Conservation (phyloP, 2,888 invertebrate species). For the Empis livida region DNA sequence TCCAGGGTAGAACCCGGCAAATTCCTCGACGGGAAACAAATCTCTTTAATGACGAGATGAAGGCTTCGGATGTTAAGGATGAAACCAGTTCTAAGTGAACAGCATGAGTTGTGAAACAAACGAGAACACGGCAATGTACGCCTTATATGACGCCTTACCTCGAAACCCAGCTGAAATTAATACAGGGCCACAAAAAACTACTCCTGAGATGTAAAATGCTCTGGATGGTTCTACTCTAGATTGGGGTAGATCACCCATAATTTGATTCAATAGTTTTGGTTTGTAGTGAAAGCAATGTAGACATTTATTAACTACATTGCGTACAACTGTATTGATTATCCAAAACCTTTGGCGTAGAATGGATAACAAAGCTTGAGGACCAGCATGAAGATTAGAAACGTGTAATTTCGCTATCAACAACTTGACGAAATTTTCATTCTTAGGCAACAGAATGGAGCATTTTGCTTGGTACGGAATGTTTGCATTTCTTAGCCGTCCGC, state of each 20-base stretch:
- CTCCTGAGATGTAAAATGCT: constrained; percentile 9
- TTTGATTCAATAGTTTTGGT: constrained; percentile 8
- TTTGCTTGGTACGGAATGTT: background rate
- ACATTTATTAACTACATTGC: constrained; percentile 9
- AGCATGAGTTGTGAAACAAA: constrained; percentile 10
- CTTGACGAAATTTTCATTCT: background rate
- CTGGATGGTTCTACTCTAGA: constrained; percentile 5
- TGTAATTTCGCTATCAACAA: background rate
- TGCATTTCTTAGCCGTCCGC: background rate
- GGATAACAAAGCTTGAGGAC: background rate
- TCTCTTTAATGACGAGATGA: constrained; percentile 10
- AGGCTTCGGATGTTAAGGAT: constrained; percentile 10
- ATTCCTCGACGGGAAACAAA: constrained; percentile 11
- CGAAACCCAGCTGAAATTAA: background rate
- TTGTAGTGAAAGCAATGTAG: constrained; percentile 9
- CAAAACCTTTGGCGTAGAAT: background rate
- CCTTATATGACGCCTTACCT: constrained; percentile 6
- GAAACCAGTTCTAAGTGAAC: constrained; percentile 13
- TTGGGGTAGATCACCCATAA: constrained; percentile 12
- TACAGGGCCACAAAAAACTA: constrained; percentile 9
- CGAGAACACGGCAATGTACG: constrained; percentile 11
- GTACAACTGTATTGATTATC: constrained; percentile 7
- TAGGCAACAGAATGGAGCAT: background rate
- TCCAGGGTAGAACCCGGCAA: constrained; percentile 8
- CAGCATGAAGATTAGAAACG: background rate